phyloP scores from a whole-genome alignment of 2,888 invertebrate species.

The Hipparchia semele region DNA sequence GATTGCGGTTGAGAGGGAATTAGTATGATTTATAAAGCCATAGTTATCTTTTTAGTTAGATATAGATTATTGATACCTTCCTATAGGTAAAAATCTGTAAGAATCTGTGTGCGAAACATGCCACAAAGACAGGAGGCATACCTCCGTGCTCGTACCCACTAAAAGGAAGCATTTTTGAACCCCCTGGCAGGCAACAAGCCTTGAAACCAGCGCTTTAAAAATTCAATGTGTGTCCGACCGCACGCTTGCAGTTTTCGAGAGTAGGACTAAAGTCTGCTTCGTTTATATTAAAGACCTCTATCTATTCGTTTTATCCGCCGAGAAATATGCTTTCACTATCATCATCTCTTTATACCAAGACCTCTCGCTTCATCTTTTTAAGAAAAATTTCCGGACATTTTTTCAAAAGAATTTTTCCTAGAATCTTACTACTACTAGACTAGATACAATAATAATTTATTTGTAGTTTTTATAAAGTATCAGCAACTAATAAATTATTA shows the following conservation, averaged over 20 bases:
- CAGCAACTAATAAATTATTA: no score
- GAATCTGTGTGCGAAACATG: neutral
- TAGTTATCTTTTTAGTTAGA: no score
- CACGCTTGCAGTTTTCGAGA: slow-evolving; percentile 78
- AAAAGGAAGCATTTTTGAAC: slow-evolving; percentile 34
- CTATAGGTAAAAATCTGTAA: neutral
- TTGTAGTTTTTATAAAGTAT: no score
- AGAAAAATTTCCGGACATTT: neutral
- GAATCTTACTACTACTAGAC: neutral
- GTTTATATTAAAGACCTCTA: slow-evolving; percentile 83
- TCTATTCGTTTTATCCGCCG: slow-evolving; percentile 80
- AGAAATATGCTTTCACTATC: slow-evolving; percentile 78
- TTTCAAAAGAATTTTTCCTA: slow-evolving; percentile 6
- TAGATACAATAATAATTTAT: no score
- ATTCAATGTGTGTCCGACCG: slow-evolving; percentile 73
- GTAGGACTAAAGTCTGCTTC: slow-evolving; percentile 79
- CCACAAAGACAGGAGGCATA: slow-evolving; percentile 15
- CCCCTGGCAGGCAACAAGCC: slow-evolving; percentile 47
- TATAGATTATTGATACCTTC: no score
- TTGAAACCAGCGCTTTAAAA: slow-evolving; percentile 67
- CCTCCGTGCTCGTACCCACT: neutral
- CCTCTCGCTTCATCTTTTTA: slow-evolving; percentile 38
- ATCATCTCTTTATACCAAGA: slow-evolving; percentile 61
- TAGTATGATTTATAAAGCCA: no score
- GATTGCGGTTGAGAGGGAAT: no score